These are phyloP conservation scores for Tapirus indicus DNA, from an alignment of 2,797 vertebrate species.

Conservation along the genomic window DNA sequence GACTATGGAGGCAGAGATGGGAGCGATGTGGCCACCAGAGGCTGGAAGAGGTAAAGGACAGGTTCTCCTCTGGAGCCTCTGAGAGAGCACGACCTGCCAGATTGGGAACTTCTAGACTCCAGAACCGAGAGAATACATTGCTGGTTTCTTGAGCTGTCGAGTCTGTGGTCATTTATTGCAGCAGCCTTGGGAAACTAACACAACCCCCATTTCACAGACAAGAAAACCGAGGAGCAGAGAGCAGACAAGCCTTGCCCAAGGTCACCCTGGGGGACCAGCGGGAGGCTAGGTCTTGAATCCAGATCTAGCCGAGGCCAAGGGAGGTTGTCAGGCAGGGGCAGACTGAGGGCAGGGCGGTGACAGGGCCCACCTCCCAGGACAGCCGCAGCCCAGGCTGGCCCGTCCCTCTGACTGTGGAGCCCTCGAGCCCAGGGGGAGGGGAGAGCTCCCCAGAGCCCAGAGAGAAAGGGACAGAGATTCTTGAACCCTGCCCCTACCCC, in stretches of 20 bases:
- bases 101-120: neutral
- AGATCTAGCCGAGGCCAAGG: neutral
- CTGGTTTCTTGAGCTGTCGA: rapidly evolving
- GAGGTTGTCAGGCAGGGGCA: neutral
- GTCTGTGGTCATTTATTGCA: neutral
- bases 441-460: neutral
- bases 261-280: neutral
- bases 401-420: neutral
- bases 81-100: neutral
- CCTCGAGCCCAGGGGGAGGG: neutral
- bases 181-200: neutral
- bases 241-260: neutral
- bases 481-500: no score
- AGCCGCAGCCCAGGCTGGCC: neutral
- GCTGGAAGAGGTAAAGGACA: neutral
- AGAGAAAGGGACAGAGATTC: neutral
- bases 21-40: rapidly evolving
- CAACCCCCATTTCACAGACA: neutral
- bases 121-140: neutral
- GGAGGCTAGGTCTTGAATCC: neutral
- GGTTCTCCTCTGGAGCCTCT: neutral
- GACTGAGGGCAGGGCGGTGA: neutral
- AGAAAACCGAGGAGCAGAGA: neutral
- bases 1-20: rapidly evolving
- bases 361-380: no score